A percentile compares a stretch with the other conserved stretches of the same genome.
These are phyloP conservation scores for Mimachlamys varia DNA, from an alignment of 2,888 invertebrate genomes.

Conservation along the genomic window DNA sequence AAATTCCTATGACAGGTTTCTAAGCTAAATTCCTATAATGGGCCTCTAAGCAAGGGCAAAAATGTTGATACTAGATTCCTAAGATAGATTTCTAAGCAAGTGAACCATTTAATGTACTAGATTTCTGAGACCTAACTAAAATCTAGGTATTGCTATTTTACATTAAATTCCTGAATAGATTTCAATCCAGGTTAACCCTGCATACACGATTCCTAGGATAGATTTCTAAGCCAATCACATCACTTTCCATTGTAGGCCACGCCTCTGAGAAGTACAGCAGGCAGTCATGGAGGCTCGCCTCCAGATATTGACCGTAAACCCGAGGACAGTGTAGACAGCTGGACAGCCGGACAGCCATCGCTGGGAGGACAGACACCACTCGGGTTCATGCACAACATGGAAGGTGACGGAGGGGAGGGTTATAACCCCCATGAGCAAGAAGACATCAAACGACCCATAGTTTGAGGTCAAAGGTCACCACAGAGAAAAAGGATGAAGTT, in stretches of 20 bases:
- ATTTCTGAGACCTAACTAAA: too few relatives aligned
- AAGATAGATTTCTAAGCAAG: too few relatives aligned
- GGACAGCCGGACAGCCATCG: conserved; percentile 41
- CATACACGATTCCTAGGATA: neutral
- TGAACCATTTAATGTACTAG: too few relatives aligned
- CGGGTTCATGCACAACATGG: conserved; percentile 49
- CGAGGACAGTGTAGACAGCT: conserved; percentile 46
- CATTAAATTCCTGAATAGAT: too few relatives aligned
- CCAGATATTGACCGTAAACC: conserved; percentile 48
- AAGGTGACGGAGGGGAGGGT: conserved; percentile 41
- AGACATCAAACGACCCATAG: conserved; percentile 7
- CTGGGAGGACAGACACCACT: conserved; percentile 9
- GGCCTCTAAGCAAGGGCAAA: too few relatives aligned
- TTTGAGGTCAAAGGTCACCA: neutral
- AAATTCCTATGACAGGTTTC: too few relatives aligned
- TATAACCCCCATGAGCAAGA: neutral
- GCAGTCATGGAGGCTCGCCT: conserved; percentile 48
- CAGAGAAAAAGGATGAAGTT: neutral
- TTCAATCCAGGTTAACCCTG: neutral
- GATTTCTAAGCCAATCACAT: conserved; percentile 46
- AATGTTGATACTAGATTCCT: too few relatives aligned
- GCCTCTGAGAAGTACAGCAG: conserved; percentile 42
- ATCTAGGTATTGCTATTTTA: too few relatives aligned
- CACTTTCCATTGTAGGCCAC: conserved; percentile 52
- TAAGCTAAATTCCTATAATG: too few relatives aligned